Evolutionary conservation across 2,888 invertebrate genomes (phyloP).

Genomic region (Leptinotarsa tumamoca): DNA sequence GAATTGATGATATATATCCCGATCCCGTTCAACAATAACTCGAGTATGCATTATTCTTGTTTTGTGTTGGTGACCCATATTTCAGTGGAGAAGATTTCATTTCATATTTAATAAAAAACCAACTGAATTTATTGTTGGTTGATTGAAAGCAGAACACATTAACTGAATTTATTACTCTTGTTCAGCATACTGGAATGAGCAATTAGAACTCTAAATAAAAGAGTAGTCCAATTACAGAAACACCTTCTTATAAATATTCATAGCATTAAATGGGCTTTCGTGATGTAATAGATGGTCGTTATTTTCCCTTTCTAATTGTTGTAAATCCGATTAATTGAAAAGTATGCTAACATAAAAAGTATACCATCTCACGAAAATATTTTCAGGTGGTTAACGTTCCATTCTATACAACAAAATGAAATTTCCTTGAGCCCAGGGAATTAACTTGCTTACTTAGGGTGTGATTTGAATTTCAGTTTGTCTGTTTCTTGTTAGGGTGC

Average conservation of each 20-base stretch:
- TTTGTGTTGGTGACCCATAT: no score
- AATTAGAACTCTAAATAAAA: slow-evolving; percentile 1
- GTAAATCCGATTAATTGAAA: slow-evolving; percentile 20
- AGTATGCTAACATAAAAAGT: slow-evolving; percentile 5
- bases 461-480: slow-evolving; percentile 12
- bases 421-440: slow-evolving; percentile 1
- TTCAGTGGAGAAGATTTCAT: no score
- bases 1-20: no score
- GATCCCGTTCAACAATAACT: no score
- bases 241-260: slow-evolving; percentile 19
- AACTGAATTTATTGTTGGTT: no score
- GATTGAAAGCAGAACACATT: no score
- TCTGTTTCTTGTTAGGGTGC: not conserved
- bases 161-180: no score
- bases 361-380: not conserved
- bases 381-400: not conserved
- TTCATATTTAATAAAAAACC: no score
- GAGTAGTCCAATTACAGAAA: slow-evolving; percentile 15
- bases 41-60: no score
- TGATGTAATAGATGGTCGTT: not conserved
- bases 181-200: no score
- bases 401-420: slow-evolving; percentile 4
- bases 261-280: not conserved
- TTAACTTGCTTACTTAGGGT: slow-evolving; percentile 6
- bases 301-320: slow-evolving; percentile 8